Evolutionary conservation across 1,140 invertebrate genomes (phyloP).

Genomic region (Aradophagus sp.): DNA sequence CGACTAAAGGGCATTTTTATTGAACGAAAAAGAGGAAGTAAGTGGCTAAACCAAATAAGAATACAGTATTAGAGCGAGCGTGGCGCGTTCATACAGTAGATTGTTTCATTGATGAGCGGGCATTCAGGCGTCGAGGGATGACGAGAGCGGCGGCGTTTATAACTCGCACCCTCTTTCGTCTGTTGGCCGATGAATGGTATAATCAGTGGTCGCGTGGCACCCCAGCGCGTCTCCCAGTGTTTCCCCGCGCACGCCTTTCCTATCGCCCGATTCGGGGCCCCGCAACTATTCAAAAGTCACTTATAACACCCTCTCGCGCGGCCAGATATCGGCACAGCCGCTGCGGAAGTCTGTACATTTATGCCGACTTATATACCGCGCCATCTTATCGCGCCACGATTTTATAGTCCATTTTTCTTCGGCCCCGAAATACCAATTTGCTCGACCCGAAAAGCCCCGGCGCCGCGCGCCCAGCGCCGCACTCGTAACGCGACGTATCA

Average conservation of each 20-base stretch:
- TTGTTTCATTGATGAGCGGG: slow-evolving; percentile 74
- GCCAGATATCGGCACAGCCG: slow-evolving; percentile 52
- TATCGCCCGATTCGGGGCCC: slow-evolving; percentile 65
- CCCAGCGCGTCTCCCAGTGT: slow-evolving; percentile 56
- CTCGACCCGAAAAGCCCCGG: slow-evolving; percentile 41
- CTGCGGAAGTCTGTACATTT: slow-evolving; percentile 55
- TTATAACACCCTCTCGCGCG: slow-evolving; percentile 58
- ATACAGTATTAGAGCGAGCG: slow-evolving; percentile 48
- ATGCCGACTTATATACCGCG: slow-evolving; percentile 45
- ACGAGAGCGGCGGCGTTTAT: slow-evolving; percentile 67
- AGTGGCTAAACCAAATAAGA: slow-evolving; percentile 46
- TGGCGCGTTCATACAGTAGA: slow-evolving; percentile 61
- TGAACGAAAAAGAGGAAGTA: slow-evolving; percentile 26
- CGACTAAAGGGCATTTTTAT: slow-evolving; percentile 22
- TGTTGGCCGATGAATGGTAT: slow-evolving; percentile 73
- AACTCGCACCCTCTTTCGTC: slow-evolving; percentile 68
- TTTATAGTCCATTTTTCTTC: slow-evolving; percentile 55
- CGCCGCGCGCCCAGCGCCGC: slow-evolving; percentile 12
- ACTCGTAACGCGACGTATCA: slow-evolving; percentile 32
- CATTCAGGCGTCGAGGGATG: slow-evolving; percentile 71
- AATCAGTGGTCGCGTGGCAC: slow-evolving; percentile 74
- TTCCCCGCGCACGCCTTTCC: slow-evolving; percentile 62
- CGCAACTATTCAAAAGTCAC: slow-evolving; percentile 64
- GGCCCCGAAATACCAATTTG: slow-evolving; percentile 53
- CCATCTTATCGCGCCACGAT: slow-evolving; percentile 47